Base-by-base conservation (phyloP, 2,113 vertebrate species). In the Misgurnus anguillicaudatus region DNA sequence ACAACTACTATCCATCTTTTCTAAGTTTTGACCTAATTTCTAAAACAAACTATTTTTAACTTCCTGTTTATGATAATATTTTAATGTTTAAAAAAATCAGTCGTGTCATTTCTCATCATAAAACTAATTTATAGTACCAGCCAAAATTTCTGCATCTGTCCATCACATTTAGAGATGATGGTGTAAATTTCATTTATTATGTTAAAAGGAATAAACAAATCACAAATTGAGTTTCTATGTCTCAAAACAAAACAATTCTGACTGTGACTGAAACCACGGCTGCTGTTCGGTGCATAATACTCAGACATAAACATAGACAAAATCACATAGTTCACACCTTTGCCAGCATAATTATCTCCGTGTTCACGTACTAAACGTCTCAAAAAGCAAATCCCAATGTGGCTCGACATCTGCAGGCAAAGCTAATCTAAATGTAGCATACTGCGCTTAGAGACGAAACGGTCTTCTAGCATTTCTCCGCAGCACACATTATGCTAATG, bases 401-500 rank as follows among this genome's bases (percentile, higher is more conserved):
- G 62, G 55, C 47, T 63, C 48, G 57, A 78, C 80, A 77, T 83
- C 82, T 83, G 77, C 71, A n/a, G 60, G 71, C 64, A 73, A 45
- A 64, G 73, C 73, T 67, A 62, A 85, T 75, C 78, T 78, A 80
- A 80, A 80, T 75, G 68, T 80, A 66, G 48, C 69, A 80, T 63
- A 82, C 61, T 69, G 70, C 57, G 70, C 67, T 80, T 57, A 73
- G 57, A 82, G 80, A 74, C 16, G 57, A 68, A 73, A 79, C 66
- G 39, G 53, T 68, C 39, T 78, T 62, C 68, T 64, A 76, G 83
- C 66, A 48, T 51, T 64, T 67, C 80, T 77, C 75, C 70, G 24
- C 77, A 73, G 62, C 74, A 85, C 83, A 82, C 78, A 85, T 85
- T 80, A 85, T 82, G 77, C 69, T 79, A 85, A 85, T 82, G 80